Conservation (phyloP, 2,888 invertebrate species). For the Sussaba pulchella region DNA sequence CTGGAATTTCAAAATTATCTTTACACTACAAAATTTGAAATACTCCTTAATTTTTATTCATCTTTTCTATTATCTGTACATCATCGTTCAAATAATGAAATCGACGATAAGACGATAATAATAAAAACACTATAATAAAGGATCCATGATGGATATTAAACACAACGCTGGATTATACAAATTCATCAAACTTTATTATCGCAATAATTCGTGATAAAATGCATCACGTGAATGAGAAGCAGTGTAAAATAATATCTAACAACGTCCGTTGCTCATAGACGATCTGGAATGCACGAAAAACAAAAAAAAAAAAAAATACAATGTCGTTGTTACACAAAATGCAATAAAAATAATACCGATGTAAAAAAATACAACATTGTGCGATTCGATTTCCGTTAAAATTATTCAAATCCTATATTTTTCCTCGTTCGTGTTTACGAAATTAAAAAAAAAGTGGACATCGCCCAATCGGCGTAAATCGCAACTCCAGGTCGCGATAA, state of each 20-base stretch:
- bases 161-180: constrained; percentile 54
- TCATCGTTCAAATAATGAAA: too few relatives aligned
- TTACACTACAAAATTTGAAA: too few relatives aligned
- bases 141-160: neutral
- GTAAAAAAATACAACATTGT: constrained; percentile 57
- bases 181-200: constrained; percentile 72
- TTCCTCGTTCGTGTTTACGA: neutral
- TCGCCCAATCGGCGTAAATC: too few relatives aligned
- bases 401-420: constrained; percentile 4
- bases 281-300: constrained; percentile 8
- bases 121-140: too few relatives aligned
- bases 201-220: constrained; percentile 45
- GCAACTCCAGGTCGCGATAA: constrained; percentile 1
- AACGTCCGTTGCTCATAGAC: constrained; percentile 8
- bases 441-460: neutral
- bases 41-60: too few relatives aligned
- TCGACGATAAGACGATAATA: too few relatives aligned
- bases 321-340: constrained; percentile 17
- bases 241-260: constrained; percentile 55
- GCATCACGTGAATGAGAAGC: constrained; percentile 34
- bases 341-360: constrained; percentile 41
- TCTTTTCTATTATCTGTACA: too few relatives aligned
- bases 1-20: too few relatives aligned
- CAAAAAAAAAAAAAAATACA: constrained; percentile 33
- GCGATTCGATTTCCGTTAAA: constrained; percentile 41